A percentile compares a stretch with the other conserved stretches of the same genome.
Conservation (phyloP, 2,888 invertebrate species). For the Melolontha melolontha region DNA sequence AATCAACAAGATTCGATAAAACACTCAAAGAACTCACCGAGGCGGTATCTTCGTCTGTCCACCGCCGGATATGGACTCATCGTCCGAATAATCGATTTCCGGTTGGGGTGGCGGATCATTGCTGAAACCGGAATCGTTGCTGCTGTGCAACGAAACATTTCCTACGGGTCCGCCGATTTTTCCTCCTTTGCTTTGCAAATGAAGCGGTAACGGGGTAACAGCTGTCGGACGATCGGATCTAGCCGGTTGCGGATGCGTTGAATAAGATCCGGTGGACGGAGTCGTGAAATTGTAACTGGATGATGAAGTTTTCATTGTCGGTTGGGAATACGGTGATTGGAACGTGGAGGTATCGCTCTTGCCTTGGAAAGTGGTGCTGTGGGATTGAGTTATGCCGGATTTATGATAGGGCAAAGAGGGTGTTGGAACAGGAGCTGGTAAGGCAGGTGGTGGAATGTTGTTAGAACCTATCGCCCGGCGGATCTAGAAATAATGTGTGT, state of each 20-base stretch:
- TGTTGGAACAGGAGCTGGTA: slow-evolving; percentile 79
- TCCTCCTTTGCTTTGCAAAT: slow-evolving; percentile 55
- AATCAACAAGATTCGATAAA: slow-evolving; percentile 35
- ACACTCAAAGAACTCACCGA: slow-evolving; percentile 64
- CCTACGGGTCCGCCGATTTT: slow-evolving; percentile 70
- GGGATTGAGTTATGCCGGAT: slow-evolving; percentile 70
- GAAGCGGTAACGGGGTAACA: slow-evolving; percentile 62
- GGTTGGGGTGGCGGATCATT: slow-evolving; percentile 90
- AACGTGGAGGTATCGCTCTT: slow-evolving; percentile 57
- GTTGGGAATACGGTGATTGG: slow-evolving; percentile 62
- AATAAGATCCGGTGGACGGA: slow-evolving; percentile 59
- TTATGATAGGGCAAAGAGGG: slow-evolving; percentile 67
- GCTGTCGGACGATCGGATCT: slow-evolving; percentile 62
- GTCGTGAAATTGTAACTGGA: slow-evolving; percentile 68
- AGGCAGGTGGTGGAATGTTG: slow-evolving; percentile 78
- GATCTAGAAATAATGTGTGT: slow-evolving; percentile 60
- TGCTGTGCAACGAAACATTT: slow-evolving; percentile 86
- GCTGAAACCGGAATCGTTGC: slow-evolving; percentile 92
- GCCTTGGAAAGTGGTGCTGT: slow-evolving; percentile 69
- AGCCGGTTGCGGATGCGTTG: slow-evolving; percentile 63
- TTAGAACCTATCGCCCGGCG: slow-evolving; percentile 69
- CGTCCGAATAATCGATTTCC: slow-evolving; percentile 91
- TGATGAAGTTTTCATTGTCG: slow-evolving; percentile 71
- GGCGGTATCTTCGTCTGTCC: slow-evolving; percentile 69
- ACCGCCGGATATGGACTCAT: slow-evolving; percentile 75